These are phyloP conservation scores for Trichoplusia ni DNA, from an alignment of 1,140 invertebrate species.

Conservation along the genomic window DNA sequence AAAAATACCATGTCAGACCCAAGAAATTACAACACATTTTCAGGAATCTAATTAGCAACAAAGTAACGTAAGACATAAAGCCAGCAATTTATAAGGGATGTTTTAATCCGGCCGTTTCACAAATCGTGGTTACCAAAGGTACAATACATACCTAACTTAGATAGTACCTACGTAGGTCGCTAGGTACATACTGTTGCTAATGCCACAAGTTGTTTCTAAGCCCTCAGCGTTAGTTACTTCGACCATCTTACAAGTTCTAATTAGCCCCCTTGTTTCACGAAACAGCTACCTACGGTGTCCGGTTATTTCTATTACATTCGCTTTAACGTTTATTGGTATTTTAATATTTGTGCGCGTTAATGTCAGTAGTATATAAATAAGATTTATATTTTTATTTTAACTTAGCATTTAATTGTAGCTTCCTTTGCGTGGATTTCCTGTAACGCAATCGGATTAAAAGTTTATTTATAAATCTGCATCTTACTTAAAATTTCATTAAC, in stretches of 20 bases:
- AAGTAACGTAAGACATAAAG: constrained; percentile 5
- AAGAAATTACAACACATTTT: background rate
- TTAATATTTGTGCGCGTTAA: constrained; percentile 10
- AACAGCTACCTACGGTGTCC: constrained; percentile 28
- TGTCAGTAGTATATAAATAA: too few species aligned
- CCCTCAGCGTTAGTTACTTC: constrained; percentile 38
- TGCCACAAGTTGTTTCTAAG: constrained; percentile 39
- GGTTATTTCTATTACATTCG: constrained; percentile 26
- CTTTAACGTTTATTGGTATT: background rate
- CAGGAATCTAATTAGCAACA: constrained; percentile 9
- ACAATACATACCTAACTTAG: background rate
- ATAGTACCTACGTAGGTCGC: background rate
- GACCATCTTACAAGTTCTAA: constrained; percentile 41
- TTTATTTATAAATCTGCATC: too few species aligned
- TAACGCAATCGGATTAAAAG: too few species aligned
- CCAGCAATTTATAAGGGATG: constrained; percentile 9
- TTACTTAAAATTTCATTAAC: too few species aligned
- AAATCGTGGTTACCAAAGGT: constrained; percentile 19
- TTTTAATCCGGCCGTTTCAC: constrained; percentile 20
- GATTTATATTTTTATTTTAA: too few species aligned
- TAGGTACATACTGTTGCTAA: constrained; percentile 36
- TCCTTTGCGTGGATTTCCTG: too few species aligned
- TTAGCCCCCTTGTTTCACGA: constrained; percentile 39
- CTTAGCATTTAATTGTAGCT: too few species aligned
- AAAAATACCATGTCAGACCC: background rate